phyloP scores from a whole-genome alignment of 1,140 invertebrate species.

The Polyergus mexicanus region DNA sequence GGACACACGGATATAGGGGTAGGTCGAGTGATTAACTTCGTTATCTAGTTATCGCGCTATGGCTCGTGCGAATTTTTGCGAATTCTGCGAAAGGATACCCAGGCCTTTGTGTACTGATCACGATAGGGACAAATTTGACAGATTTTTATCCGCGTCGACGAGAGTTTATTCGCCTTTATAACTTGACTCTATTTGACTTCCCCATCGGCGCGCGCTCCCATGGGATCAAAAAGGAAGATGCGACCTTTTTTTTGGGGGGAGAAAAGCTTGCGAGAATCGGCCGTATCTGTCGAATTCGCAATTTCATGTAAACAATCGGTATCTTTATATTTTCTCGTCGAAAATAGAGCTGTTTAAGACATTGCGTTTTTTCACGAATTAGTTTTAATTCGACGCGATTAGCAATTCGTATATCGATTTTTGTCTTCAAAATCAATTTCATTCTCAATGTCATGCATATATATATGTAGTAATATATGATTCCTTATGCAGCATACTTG shows the following conservation, averaged over 20 bases:
- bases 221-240: conserved; percentile 25
- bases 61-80: conserved; percentile 20
- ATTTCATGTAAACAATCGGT: not conserved
- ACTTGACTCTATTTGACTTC: conserved; percentile 44
- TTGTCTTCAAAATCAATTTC: conserved; percentile 8
- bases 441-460: not conserved
- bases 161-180: conserved; percentile 43
- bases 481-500: too few species aligned
- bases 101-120: conserved; percentile 33
- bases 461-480: too few species aligned
- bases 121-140: conserved; percentile 32
- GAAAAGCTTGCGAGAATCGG: not conserved
- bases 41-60: conserved; percentile 43
- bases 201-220: not conserved
- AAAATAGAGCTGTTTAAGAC: not conserved
- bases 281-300: not conserved
- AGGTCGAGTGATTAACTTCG: conserved; percentile 43
- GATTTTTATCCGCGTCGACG: conserved; percentile 34
- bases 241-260: not conserved
- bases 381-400: not conserved
- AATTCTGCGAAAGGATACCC: conserved; percentile 18
- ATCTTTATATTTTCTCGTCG: not conserved
- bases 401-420: not conserved
- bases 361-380: too few species aligned
- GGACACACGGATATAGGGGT: not conserved